phyloP scores from a whole-genome alignment of 2,113 vertebrate species.

The Pimephales promelas region DNA sequence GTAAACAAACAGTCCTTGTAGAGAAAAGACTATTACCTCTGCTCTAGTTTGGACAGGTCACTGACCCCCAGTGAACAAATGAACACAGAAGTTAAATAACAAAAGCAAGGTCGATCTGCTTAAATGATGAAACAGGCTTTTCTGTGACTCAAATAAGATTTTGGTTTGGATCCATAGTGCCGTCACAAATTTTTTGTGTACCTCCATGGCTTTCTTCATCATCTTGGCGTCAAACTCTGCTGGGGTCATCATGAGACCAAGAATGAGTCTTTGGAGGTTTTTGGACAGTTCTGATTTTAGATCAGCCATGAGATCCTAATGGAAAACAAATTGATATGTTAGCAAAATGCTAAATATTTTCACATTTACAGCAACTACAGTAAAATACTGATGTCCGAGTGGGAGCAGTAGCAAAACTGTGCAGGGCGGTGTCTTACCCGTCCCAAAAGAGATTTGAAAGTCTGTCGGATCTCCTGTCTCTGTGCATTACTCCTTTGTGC shows the following conservation, averaged over 20 bases:
- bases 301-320: slow-evolving; percentile 92
- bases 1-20: neutral
- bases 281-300: slow-evolving; percentile 94
- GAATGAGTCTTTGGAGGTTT: slow-evolving; percentile 87
- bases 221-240: slow-evolving; percentile 95
- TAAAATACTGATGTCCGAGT: neutral
- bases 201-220: slow-evolving; percentile 95
- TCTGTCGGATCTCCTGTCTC: slow-evolving; percentile 88
- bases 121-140: neutral
- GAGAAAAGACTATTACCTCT: neutral
- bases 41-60: slow-evolving; percentile 8
- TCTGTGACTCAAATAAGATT: neutral
- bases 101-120: neutral
- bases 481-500: slow-evolving; percentile 86
- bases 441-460: slow-evolving; percentile 93
- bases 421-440: slow-evolving; percentile 74
- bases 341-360: neutral
- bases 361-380: neutral
- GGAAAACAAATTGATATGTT: neutral
- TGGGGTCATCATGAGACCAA: slow-evolving; percentile 90
- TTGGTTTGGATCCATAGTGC: neutral
- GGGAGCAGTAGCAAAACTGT: neutral
- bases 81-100: neutral
- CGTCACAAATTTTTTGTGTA: slow-evolving; percentile 44
- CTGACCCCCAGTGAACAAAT: slow-evolving; percentile 21